Evolutionary conservation across 2,113 vertebrate species (phyloP), one percentile per base, ranked within the genome.

Genomic region (Recurvirostra avosetta): DNA sequence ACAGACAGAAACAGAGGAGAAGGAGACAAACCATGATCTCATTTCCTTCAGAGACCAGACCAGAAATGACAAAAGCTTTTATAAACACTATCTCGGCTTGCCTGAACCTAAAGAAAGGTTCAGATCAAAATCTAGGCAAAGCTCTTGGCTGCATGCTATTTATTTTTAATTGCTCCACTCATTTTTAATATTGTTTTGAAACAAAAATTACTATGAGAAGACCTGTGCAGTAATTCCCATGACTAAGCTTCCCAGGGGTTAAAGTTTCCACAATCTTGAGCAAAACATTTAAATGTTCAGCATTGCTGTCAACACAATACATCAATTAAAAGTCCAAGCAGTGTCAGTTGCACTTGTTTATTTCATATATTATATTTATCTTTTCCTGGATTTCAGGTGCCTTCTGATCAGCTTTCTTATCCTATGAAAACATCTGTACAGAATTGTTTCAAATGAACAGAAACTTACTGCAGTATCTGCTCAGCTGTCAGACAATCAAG

Each of bases 371-470:
- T 97, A 90, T 96, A 72, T 97, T 97, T 98, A 94, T 97, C 96
- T 97, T 97, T 90, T 95, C 95, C 90, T 92, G 78, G 72, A 96
- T 97, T 98, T 97, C 94, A 88, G 98, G 80, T 92, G 63, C 73
- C 72, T 94, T 97, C 90, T 97, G 92, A 97, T 97, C 89, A 93
- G 83, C 61, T 91, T 91, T 95, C 96, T 98, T 98, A 98, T 97
- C 97, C 67, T 95, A 65, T 94, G 81, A 97, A 98, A 98, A 97
- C 97, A 98, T 98, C 97, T 98, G 97, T 90, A 94, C 91, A 70
- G 70, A 94, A 95, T 97, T 98, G 95, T 97, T 97, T 95, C 86
- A 97, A 97, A 97, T 94, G 86, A 97, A 94, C 97, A 97, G 93
- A 97, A 84, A 84, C 70, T 88, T 87, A 53, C 66, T 90, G 84